Evolutionary conservation across 2,113 vertebrate species (phyloP), one percentile per base, ranked within the genome.

Genomic region (Suncus etruscus): DNA sequence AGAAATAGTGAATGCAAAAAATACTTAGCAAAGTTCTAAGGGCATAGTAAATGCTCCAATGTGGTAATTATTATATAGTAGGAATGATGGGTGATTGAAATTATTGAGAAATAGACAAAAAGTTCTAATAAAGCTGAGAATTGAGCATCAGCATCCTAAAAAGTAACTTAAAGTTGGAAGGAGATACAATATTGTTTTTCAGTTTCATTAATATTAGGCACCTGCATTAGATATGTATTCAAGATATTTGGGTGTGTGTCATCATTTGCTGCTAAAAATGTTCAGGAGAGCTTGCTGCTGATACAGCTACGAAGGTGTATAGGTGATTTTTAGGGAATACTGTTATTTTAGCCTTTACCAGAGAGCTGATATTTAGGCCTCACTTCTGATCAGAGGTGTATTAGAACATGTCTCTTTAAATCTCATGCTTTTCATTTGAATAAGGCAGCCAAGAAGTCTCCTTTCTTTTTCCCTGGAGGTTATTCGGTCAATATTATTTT

Each of bases 371-470:
- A 84, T 84, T 86, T 79, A 83, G 73, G 70, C 31, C 82, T 79
- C 39, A 31, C 69, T 93, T 92, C 70, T 92, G 80, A 65, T 69
- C 70, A 72, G 86, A 69, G 70, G 29, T 75, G 89, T 84, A 83
- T 61, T 79, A 63, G 39, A 76, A 61, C 58, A 75, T 89, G 45
- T 65, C 15, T 27, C 48, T 82, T 93, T 91, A 90, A 11, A 93
- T 86, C 78, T 74, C 65, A 73, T n/a, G 22, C 14, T 11, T 91
- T 76, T 86, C 69, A 94, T 78, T 90, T 91, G 75, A 93, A 27
- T 85, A 82, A 91, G 58, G 70, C 74, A 80, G 12, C 51, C 69
- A 80, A 39, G 50, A 80, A 92, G 70, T 82, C 82, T 87, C 47
- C 18, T 88, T 31, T 92, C n/a, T 16, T 70, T 66, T 48, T 80